Evolutionary conservation across 2,113 vertebrate species (phyloP).

Genomic region (Rhombomys opimus): DNA sequence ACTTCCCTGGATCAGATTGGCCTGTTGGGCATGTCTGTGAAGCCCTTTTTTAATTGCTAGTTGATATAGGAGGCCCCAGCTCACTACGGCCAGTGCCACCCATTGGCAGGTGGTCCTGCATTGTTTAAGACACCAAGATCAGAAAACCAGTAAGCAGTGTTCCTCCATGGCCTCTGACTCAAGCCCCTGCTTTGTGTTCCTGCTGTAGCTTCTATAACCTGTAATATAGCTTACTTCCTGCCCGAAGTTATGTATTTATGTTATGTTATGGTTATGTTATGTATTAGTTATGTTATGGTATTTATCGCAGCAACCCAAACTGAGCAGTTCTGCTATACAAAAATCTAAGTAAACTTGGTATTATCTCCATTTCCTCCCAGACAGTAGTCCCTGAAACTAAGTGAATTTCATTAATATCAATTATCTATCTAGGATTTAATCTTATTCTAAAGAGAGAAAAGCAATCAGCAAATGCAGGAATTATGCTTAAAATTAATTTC

Average conservation of each 20-base stretch:
- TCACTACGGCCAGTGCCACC: background rate
- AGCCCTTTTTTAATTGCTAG: background rate
- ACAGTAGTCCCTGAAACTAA: background rate
- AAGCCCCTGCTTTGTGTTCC: background rate
- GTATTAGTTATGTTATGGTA: too few species aligned
- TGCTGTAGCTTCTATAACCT: background rate
- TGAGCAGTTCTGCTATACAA: background rate
- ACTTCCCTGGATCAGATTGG: background rate
- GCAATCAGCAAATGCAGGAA: conserved; percentile 27
- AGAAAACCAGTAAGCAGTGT: background rate
- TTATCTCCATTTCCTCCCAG: conserved; percentile 12
- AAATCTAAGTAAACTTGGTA: conserved; percentile 20
- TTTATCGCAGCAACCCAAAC: background rate
- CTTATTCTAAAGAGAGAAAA: conserved; percentile 49
- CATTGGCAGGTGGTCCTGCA: too few species aligned
- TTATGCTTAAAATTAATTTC: conserved; percentile 30
- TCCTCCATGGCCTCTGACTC: background rate
- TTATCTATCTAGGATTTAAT: background rate
- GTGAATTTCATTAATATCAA: conserved; percentile 49
- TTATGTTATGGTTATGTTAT: too few species aligned
- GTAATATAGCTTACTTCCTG: background rate
- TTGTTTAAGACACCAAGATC: background rate
- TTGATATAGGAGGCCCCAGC: background rate
- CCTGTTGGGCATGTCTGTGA: background rate
- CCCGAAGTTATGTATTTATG: too few species aligned